A percentile compares a stretch with the other conserved stretches of the same genome.
These are phyloP conservation scores for Rhopalosiphum padi DNA, from an alignment of 1,140 invertebrate genomes.

Conservation along the genomic window DNA sequence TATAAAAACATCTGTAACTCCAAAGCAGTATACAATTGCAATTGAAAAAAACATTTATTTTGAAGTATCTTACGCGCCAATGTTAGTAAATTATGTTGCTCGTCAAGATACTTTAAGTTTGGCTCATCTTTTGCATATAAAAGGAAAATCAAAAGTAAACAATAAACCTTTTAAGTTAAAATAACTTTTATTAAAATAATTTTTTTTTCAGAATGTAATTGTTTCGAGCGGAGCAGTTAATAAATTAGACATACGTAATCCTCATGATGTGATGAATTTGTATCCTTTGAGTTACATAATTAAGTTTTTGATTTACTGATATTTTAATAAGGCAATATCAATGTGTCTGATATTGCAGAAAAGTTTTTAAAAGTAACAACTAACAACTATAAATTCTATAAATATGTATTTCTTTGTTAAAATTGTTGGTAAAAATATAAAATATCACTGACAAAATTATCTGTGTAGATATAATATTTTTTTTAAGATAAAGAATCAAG, in stretches of 20 bases:
- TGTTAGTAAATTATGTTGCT: background rate
- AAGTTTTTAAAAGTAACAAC: background rate
- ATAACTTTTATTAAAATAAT: background rate
- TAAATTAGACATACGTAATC: background rate
- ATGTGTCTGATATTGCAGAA: background rate
- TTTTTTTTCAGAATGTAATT: conserved; percentile 43
- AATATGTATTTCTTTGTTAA: background rate
- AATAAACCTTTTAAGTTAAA: background rate
- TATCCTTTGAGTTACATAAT: conserved; percentile 29
- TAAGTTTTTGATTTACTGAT: background rate
- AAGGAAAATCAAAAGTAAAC: conserved; percentile 52
- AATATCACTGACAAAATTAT: background rate
- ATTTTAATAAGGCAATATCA: background rate
- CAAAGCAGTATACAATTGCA: conserved; percentile 11
- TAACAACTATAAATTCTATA: background rate
- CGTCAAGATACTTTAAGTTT: conserved; percentile 38
- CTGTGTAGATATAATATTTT: background rate
- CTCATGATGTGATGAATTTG: conserved; percentile 42
- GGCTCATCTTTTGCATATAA: conserved; percentile 36
- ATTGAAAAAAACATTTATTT: conserved; percentile 23
- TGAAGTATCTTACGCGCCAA: conserved; percentile 15
- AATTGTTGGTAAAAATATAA: too few relatives aligned
- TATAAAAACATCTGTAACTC: background rate
- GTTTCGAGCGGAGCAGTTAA: background rate
- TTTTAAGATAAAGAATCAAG: background rate